Base-by-base conservation (phyloP, 2,888 invertebrate species). In the Stenolophus ochropezus region DNA sequence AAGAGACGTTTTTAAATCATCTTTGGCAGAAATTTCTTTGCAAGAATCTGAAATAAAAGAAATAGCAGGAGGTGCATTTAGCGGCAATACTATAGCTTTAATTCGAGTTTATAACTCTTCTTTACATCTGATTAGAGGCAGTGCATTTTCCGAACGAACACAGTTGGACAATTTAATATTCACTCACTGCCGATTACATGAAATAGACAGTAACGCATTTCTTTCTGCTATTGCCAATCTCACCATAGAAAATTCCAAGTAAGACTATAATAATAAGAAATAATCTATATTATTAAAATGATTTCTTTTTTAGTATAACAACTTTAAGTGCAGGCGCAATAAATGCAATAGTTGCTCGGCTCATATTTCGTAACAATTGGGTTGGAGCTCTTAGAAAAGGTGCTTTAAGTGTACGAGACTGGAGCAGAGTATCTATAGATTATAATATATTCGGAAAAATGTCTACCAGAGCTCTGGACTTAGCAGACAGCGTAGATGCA, bases 161-260 rank as follows among this genome's bases (percentile, higher is more conserved):
- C 89, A 93, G 16, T 92, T 95, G 83, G 89, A 91, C 80, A 91
- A 91, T 84, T 90, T 95, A 74, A 90, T 91, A 83, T 90, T 95
- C 58, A 89, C 89, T 83, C 91, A 92, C 53, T 93, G 93, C 84
- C 91, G 89, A 84, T 89, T 95, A 56, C 89, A 91, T 71, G 89
- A 89, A 74, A 86, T 94, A 42, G 90, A 91, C 82, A 89, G 91
- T 0, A 91, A 91, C 84, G 94, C 94, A 21, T 88, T 95, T 82
- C 91, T 90, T 83, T 93, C 93, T 25, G 94, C 92, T 74, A 91
- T 94, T 81, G 91, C 90, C 53, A 93, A 93, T 86, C 90, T 95
- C 81, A 92, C 92, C 85, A 91, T 95, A 86, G 91, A 92, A 86
- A 90, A 92, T 87, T 92, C 93, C 83, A 92, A 90, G 94, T 94